Percentiles rank a stretch among this genome's conserved stretches.
Conservation (phyloP, 2,797 vertebrate genomes). For the Gallinago nigripennis region DNA sequence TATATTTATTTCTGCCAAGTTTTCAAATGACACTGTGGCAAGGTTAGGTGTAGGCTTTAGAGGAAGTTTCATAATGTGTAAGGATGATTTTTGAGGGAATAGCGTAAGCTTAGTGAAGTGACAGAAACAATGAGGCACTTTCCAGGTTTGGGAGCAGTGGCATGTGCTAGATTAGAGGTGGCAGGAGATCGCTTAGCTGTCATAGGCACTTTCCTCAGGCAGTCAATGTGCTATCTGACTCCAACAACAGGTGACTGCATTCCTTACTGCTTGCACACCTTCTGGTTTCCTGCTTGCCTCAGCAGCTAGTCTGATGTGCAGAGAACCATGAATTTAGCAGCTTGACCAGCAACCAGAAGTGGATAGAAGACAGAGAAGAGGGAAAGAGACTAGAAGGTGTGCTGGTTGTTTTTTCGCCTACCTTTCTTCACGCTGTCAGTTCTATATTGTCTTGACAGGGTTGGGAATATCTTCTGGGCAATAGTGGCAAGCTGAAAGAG, state of each 20-base stretch:
- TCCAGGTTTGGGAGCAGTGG: neutral
- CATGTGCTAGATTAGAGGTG: neutral
- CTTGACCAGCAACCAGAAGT: neutral
- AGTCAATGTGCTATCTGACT: neutral
- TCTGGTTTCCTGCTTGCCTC: neutral
- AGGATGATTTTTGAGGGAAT: accelerated
- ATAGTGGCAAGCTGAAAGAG: neutral
- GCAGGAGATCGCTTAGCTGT: accelerated
- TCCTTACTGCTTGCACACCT: neutral
- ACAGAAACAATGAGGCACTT: neutral
- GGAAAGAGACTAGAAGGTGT: accelerated
- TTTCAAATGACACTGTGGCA: neutral
- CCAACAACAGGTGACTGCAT: neutral
- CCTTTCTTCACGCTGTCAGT: neutral
- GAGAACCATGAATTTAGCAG: neutral
- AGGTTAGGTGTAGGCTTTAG: neutral
- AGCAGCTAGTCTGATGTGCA: neutral
- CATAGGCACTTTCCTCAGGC: neutral
- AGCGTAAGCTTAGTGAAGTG: neutral
- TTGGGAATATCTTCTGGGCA: neutral
- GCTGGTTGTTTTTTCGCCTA: neutral
- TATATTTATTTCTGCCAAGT: neutral
- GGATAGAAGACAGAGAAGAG: neutral
- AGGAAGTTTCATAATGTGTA: neutral
- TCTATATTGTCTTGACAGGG: neutral